Percentiles rank a stretch among this genome's conserved stretches.
Conservation (phyloP, 2,888 invertebrate genomes). For the Amblyjoppa fuscipennis region DNA sequence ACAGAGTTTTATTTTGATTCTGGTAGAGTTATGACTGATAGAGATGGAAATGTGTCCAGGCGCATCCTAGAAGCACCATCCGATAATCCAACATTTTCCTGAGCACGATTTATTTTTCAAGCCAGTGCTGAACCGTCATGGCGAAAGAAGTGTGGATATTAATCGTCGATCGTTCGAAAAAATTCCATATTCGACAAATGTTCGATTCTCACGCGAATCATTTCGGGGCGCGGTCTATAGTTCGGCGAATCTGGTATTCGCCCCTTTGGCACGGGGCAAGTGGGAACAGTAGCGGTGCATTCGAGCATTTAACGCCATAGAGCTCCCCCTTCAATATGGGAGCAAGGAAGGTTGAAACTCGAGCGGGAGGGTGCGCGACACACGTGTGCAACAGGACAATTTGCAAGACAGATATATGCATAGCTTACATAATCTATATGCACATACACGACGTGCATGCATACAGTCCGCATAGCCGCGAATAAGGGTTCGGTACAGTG, state of each 20-base stretch:
- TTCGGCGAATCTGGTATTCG: conserved; percentile 58
- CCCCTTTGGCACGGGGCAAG: conserved; percentile 25
- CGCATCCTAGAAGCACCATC: too few relatives aligned
- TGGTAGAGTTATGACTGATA: too few relatives aligned
- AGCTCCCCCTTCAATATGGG: conserved; percentile 41
- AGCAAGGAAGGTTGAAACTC: conserved; percentile 26
- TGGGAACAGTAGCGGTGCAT: conserved; percentile 33
- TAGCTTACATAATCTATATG: background rate
- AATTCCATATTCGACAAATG: conserved; percentile 4
- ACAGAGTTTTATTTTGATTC: too few relatives aligned
- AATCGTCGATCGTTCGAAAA: background rate
- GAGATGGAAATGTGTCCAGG: too few relatives aligned
- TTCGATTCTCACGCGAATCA: conserved; percentile 50
- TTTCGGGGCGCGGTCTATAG: conserved; percentile 25
- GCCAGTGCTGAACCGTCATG: background rate
- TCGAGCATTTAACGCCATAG: conserved; percentile 59
- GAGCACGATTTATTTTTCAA: background rate
- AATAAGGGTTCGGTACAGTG: conserved; percentile 40
- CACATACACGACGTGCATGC: background rate
- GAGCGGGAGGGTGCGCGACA: conserved; percentile 37
- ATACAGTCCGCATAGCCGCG: background rate
- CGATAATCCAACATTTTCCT: background rate
- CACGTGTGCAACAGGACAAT: conserved; percentile 69
- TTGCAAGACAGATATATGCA: conserved; percentile 47
- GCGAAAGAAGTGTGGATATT: background rate